Conservation (phyloP, 2,797 vertebrate species). For the Dermochelys coriacea region DNA sequence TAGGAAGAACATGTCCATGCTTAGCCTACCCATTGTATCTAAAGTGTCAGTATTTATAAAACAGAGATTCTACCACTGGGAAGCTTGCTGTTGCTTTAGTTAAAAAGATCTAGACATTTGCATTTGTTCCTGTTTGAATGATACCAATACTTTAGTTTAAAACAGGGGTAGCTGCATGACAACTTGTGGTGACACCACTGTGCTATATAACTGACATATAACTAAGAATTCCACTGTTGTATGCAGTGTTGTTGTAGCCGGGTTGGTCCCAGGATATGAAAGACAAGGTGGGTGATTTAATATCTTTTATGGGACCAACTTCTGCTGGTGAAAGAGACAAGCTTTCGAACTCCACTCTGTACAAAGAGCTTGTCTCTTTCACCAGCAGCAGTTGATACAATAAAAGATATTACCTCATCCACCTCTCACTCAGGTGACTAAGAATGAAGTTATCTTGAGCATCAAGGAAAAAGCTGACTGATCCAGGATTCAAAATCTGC, state of each 20-base stretch:
- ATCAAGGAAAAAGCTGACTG: not conserved
- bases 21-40: conserved; percentile 26
- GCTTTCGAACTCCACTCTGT: not conserved
- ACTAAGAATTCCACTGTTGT: not conserved
- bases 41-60: conserved; percentile 43
- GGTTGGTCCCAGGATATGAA: not conserved
- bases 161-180: not conserved
- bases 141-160: not conserved
- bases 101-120: not conserved
- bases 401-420: not conserved
- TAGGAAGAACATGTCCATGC: not conserved
- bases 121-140: not conserved
- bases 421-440: not conserved
- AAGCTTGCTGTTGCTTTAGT: conserved; percentile 2
- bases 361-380: not conserved
- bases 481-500: not conserved
- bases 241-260: not conserved
- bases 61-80: conserved; percentile 34
- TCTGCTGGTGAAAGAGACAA: not conserved
- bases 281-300: not conserved
- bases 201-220: not conserved
- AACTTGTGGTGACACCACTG: not conserved
- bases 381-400: not conserved
- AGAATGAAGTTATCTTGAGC: not conserved
- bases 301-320: not conserved